These are phyloP conservation scores for Gymnorhina tibicen DNA, from an alignment of 2,113 vertebrate genomes.

Conservation along the genomic window DNA sequence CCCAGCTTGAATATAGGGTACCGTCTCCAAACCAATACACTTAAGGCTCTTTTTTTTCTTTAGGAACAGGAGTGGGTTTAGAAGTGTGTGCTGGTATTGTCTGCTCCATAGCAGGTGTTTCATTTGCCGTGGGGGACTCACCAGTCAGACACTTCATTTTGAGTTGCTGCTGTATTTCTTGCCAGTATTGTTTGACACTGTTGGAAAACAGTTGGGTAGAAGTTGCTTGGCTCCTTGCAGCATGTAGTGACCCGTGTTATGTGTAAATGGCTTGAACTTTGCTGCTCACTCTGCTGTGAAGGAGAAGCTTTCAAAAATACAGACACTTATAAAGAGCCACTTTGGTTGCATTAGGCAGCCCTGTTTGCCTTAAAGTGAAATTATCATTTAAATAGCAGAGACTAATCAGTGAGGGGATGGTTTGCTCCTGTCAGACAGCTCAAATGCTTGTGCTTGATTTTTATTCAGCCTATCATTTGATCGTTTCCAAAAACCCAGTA, in stretches of 20 bases:
- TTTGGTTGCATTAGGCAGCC: not conserved
- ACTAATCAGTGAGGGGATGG: not conserved
- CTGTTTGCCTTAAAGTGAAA: slow-evolving; percentile 28
- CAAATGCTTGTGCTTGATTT: not conserved
- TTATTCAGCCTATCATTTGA: slow-evolving; percentile 11
- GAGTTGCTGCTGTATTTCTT: not conserved
- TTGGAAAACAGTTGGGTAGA: not conserved
- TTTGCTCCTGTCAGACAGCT: not conserved
- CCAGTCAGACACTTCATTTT: not conserved
- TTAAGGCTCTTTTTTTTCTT: not conserved
- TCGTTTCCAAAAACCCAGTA: not conserved
- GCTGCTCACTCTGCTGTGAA: slow-evolving; percentile 13
- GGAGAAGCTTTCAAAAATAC: slow-evolving; percentile 23
- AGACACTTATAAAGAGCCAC: not conserved
- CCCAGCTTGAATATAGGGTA: not conserved
- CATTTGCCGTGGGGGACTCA: not conserved
- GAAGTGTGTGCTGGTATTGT: not conserved
- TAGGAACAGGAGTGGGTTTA: not conserved
- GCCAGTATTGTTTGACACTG: not conserved
- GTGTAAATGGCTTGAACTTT: not conserved
- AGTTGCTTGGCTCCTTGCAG: not conserved
- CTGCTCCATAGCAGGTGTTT: not conserved
- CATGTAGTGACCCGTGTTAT: slow-evolving; percentile 4
- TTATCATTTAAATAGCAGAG: slow-evolving; percentile 51
- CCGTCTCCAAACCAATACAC: not conserved